These are phyloP conservation scores for Drosophila orena DNA, from an alignment of 1,140 invertebrate genomes.

Conservation along the genomic window DNA sequence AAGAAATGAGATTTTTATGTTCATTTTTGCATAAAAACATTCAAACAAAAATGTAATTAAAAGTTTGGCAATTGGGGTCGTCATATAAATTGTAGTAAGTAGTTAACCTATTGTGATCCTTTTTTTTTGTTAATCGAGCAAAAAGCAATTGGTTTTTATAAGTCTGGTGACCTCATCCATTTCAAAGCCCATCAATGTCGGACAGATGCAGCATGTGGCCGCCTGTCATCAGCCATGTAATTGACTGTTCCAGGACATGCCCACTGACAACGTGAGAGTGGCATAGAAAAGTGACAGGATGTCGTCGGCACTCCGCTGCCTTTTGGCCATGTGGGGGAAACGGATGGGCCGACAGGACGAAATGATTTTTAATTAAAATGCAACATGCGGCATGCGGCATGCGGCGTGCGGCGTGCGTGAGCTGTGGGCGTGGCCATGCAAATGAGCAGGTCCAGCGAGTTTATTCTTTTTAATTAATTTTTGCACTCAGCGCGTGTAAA, in stretches of 20 bases:
- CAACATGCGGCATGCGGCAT: slow-evolving; percentile 41
- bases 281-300: slow-evolving; percentile 28
- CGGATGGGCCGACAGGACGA: neutral
- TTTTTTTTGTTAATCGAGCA: neutral
- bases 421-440: slow-evolving; percentile 55
- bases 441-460: slow-evolving; percentile 57
- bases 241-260: slow-evolving; percentile 59
- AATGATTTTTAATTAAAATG: slow-evolving; percentile 78
- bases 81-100: neutral
- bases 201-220: slow-evolving; percentile 27
- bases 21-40: neutral
- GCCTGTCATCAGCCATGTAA: slow-evolving; percentile 38
- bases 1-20: neutral
- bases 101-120: no score
- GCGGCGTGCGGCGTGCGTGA: slow-evolving; percentile 34
- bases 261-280: slow-evolving; percentile 34
- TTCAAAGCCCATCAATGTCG: slow-evolving; percentile 34
- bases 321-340: neutral
- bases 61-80: neutral
- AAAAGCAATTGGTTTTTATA: neutral
- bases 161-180: slow-evolving; percentile 1
- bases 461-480: slow-evolving; percentile 74
- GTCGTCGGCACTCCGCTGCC: slow-evolving; percentile 12
- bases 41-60: neutral
- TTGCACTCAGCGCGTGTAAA: slow-evolving; percentile 74